Evolutionary conservation across 30 jellyfish, hydroid and myxozoan species (phyloP).

Genomic region (Turritopsis dohrnii): DNA sequence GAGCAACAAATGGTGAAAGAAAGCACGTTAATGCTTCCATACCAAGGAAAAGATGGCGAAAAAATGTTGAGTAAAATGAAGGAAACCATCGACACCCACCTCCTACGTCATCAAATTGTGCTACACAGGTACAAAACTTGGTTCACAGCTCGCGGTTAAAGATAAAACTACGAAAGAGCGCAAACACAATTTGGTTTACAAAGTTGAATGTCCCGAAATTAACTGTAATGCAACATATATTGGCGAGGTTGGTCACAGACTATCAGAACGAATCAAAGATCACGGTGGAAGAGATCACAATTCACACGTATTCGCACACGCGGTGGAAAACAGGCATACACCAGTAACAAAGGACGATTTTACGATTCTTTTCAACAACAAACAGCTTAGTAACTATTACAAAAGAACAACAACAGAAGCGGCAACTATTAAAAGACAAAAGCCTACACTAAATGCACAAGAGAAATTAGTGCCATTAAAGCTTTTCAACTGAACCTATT

Average conservation of each 20-base stretch:
- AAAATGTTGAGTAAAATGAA: not conserved
- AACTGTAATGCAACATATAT: too few relatives aligned
- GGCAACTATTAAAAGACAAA: not conserved
- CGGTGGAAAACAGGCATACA: too few relatives aligned
- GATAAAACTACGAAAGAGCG: not conserved
- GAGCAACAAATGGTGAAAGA: too few relatives aligned
- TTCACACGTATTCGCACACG: too few relatives aligned
- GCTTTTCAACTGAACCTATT: too few relatives aligned
- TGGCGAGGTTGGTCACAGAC: too few relatives aligned
- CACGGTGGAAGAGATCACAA: too few relatives aligned
- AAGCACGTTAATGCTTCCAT: not conserved
- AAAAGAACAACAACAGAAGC: not conserved
- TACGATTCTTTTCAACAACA: not conserved
- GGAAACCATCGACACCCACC: not conserved
- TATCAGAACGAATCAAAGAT: too few relatives aligned
- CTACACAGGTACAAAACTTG: not conserved
- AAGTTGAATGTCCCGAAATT: too few relatives aligned
- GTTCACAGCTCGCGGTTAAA: not conserved
- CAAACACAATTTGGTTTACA: not conserved
- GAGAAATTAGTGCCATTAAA: not conserved
- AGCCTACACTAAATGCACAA: constrained; percentile 12
- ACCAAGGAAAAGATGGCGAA: not conserved
- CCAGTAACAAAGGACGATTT: constrained; percentile 11
- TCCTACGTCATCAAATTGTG: not conserved
- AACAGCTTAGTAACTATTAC: constrained; percentile 1